These are phyloP conservation scores for Drosophila incognita DNA, from an alignment of 2,888 invertebrate genomes.

Conservation along the genomic window DNA sequence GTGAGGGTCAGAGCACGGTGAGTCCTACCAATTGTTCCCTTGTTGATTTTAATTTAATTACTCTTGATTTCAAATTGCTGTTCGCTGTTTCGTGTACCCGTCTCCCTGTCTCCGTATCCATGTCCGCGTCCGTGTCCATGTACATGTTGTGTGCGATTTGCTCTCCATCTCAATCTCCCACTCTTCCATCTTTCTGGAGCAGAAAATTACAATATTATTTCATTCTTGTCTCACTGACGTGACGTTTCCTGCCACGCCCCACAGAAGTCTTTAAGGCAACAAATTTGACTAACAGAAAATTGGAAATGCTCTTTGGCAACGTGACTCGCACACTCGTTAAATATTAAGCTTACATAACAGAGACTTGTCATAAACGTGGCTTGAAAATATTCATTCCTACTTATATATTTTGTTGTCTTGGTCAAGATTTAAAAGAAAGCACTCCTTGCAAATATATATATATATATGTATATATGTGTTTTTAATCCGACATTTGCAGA, in stretches of 20 bases:
- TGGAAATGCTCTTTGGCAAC: slow-evolving; percentile 28
- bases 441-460: slow-evolving; percentile 16
- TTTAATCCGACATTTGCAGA: slow-evolving; percentile 68
- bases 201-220: slow-evolving; percentile 66
- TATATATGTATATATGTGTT: slow-evolving; percentile 16
- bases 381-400: slow-evolving; percentile 9
- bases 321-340: slow-evolving; percentile 41
- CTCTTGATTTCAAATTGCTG: slow-evolving; percentile 67
- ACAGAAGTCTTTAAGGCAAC: slow-evolving; percentile 13
- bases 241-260: slow-evolving; percentile 35
- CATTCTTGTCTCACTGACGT: slow-evolving; percentile 56
- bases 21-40: slow-evolving; percentile 73
- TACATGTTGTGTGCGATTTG: neutral
- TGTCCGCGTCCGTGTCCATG: slow-evolving; percentile 15
- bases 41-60: slow-evolving; percentile 79
- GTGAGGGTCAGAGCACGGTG: slow-evolving; percentile 84
- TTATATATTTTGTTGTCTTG: slow-evolving; percentile 5
- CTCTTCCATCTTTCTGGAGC: neutral
- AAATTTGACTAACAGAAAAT: slow-evolving; percentile 30
- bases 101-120: slow-evolving; percentile 3
- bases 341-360: slow-evolving; percentile 44
- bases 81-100: slow-evolving; percentile 23
- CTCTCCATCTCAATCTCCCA: neutral
- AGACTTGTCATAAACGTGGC: slow-evolving; percentile 26
- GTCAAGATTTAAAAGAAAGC: slow-evolving; percentile 5